Evolutionary conservation across 2,797 vertebrate genomes (phyloP).

Genomic region (Onychomys leucogaster): DNA sequence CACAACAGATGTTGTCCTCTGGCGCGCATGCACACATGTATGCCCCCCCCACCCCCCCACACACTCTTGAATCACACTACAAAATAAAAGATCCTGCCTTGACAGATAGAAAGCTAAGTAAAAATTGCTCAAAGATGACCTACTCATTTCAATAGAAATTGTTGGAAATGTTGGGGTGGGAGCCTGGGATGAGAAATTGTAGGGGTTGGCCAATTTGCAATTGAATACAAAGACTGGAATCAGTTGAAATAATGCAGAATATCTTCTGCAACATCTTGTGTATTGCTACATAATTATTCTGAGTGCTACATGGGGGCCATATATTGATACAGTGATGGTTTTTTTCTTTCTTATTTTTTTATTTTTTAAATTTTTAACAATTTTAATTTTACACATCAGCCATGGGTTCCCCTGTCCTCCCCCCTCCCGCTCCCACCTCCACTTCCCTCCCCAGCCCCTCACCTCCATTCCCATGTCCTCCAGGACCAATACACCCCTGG

Average conservation of each 20-base stretch:
- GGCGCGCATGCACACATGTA: background rate
- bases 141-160: constrained; percentile 4
- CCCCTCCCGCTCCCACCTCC: too few species aligned
- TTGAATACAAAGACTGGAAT: constrained; percentile 43
- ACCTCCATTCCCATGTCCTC: too few species aligned
- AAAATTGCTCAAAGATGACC: background rate
- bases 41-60: too few species aligned
- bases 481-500: too few species aligned
- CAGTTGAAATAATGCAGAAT: background rate
- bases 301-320: background rate
- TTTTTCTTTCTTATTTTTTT: too few species aligned
- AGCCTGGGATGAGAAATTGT: background rate
- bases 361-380: too few species aligned
- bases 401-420: too few species aligned
- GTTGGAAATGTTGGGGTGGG: constrained; percentile 3
- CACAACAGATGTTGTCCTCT: background rate
- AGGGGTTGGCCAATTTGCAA: background rate
- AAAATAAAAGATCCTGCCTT: background rate
- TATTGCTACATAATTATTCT: background rate
- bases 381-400: too few species aligned
- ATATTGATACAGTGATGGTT: background rate
- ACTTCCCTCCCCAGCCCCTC: too few species aligned
- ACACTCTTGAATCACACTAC: background rate
- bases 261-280: background rate
- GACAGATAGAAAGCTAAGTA: background rate